Conservation (phyloP, 2,888 invertebrate genomes). For the Malthinus seriepunctatus region DNA sequence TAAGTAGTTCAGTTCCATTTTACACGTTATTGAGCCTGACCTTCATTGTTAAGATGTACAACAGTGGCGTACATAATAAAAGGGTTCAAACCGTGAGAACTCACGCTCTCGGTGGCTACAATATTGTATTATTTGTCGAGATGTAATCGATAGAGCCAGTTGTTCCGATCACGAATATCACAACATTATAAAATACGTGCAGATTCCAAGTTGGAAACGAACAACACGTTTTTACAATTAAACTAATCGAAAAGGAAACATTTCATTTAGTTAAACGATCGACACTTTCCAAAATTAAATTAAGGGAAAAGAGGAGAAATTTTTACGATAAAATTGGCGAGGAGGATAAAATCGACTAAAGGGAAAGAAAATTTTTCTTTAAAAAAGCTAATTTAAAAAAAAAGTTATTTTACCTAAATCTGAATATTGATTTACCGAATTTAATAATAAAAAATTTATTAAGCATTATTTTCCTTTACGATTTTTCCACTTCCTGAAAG, state of each 20-base stretch:
- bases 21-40: conserved; percentile 1
- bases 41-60: conserved; percentile 5
- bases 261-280: background rate
- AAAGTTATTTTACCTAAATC: too few species aligned
- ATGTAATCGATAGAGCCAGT: conserved; percentile 19
- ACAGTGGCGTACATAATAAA: conserved; percentile 16
- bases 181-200: conserved; percentile 16
- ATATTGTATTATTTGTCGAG: conserved; percentile 24
- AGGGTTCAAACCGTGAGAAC: conserved; percentile 22
- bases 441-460: too few species aligned
- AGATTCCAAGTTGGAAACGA: background rate
- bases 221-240: conserved; percentile 15
- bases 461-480: too few species aligned
- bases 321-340: too few species aligned
- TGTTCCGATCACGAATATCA: conserved; percentile 23
- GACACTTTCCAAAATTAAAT: too few species aligned
- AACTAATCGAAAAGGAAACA: background rate
- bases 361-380: too few species aligned
- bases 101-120: conserved; percentile 25
- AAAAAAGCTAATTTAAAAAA: too few species aligned
- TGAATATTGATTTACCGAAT: too few species aligned
- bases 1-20: conserved; percentile 1
- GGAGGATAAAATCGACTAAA: too few species aligned
- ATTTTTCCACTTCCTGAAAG: too few species aligned
- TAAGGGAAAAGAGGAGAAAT: too few species aligned